Evolutionary conservation across 30 jellyfish, hydroid and myxozoan species (phyloP).

Genomic region (Morbakka virulenta): DNA sequence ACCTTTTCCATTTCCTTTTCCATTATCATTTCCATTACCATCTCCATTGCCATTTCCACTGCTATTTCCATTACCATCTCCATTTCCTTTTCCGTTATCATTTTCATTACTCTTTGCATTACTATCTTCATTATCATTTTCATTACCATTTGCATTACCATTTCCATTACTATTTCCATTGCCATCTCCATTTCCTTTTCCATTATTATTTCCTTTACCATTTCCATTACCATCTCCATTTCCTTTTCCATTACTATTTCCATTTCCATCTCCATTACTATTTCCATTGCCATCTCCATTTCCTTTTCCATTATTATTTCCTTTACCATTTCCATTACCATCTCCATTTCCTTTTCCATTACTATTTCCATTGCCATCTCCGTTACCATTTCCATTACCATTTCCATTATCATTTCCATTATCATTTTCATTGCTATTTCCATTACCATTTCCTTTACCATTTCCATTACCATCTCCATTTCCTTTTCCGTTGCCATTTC

Average conservation of each 20-base stretch:
- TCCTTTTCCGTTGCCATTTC: no score
- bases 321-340: conserved; percentile 18
- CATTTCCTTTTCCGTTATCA: no score
- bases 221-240: background rate
- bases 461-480: no score
- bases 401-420: conserved; percentile 35
- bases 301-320: background rate
- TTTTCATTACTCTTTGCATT: no score
- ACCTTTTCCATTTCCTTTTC: no score
- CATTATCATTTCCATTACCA: no score
- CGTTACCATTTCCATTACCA: no score
- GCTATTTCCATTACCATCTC: background rate
- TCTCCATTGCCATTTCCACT: conserved; percentile 26
- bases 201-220: conserved; percentile 1
- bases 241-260: conserved; percentile 4
- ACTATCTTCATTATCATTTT: no score
- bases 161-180: conserved; percentile 34
- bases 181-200: background rate
- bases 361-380: no score
- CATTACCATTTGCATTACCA: conserved; percentile 26
- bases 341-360: no score
- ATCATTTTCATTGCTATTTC: background rate
- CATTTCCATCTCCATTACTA: conserved; percentile 22
- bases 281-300: conserved; percentile 8
- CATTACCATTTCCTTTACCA: conserved; percentile 4